A percentile compares a stretch with the other conserved stretches of the same genome.
phyloP scores from a whole-genome alignment of 1,140 invertebrate species.

The Euwallacea fornicatus region DNA sequence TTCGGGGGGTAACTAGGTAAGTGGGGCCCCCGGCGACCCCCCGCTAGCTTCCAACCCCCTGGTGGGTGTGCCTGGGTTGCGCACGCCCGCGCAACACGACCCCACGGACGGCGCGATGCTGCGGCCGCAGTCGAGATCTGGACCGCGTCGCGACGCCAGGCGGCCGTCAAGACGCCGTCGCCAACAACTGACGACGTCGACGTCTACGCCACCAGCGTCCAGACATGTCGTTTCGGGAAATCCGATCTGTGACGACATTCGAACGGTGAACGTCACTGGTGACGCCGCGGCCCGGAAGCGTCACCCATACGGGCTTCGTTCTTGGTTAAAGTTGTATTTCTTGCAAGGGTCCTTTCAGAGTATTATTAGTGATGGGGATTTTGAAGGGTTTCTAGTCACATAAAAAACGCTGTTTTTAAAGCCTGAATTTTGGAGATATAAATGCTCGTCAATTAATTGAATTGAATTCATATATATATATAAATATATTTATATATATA shows the following conservation, averaged over 20 bases:
- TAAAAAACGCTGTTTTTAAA: too few species aligned
- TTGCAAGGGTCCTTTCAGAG: not conserved
- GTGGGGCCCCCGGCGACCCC: constrained; percentile 22
- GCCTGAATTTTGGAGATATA: too few species aligned
- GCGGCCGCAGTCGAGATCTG: constrained; percentile 39
- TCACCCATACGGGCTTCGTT: constrained; percentile 5
- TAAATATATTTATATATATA: too few species aligned
- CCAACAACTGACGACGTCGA: constrained; percentile 18
- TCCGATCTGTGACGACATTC: constrained; percentile 36
- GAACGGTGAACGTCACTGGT: constrained; percentile 31
- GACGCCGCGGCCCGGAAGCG: constrained; percentile 23
- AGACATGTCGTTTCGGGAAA: constrained; percentile 14
- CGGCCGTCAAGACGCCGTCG: constrained; percentile 28
- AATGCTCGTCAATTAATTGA: too few species aligned
- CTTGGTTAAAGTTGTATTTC: not conserved
- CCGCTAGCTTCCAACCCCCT: constrained; percentile 3
- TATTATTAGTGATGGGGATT: too few species aligned
- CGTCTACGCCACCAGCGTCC: constrained; percentile 7
- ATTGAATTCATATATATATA: too few species aligned
- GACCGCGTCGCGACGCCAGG: constrained; percentile 33
- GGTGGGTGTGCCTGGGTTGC: constrained; percentile 45
- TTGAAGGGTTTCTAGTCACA: too few species aligned
- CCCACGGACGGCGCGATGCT: constrained; percentile 30
- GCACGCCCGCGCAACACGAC: constrained; percentile 42
- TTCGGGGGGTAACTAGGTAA: constrained; percentile 34